These are phyloP conservation scores for Tipula helvola DNA, from an alignment of 2,888 invertebrate species.

Conservation along the genomic window DNA sequence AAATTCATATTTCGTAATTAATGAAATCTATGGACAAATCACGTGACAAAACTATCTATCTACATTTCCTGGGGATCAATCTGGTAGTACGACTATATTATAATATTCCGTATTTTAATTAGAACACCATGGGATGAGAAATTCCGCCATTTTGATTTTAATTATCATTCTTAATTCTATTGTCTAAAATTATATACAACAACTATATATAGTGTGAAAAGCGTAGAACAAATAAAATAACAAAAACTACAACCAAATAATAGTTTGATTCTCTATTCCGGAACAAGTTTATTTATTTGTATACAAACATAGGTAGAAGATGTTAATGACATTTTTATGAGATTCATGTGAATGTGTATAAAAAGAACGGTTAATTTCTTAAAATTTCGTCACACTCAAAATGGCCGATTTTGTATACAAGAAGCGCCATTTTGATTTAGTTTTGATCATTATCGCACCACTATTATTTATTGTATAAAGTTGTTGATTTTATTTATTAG, in stretches of 20 bases:
- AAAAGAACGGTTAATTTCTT: neutral
- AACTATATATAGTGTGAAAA: neutral
- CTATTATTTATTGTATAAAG: neutral
- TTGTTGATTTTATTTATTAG: neutral
- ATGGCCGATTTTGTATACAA: neutral
- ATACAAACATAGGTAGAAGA: neutral
- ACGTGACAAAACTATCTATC: neutral
- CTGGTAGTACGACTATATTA: neutral
- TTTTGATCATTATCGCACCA: neutral
- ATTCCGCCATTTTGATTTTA: neutral
- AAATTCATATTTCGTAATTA: neutral
- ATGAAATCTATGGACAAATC: neutral
- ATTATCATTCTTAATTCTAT: neutral
- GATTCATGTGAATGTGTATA: neutral
- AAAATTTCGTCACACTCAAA: neutral
- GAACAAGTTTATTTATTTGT: neutral
- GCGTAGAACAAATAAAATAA: neutral
- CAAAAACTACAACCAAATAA: neutral
- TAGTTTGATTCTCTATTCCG: neutral
- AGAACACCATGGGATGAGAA: neutral
- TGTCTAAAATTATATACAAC: neutral
- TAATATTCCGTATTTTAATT: neutral
- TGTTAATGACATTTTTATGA: neutral
- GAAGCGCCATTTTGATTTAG: neutral
- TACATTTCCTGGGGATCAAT: neutral